Conservation (phyloP, 2,888 invertebrate species). For the Melolontha melolontha region DNA sequence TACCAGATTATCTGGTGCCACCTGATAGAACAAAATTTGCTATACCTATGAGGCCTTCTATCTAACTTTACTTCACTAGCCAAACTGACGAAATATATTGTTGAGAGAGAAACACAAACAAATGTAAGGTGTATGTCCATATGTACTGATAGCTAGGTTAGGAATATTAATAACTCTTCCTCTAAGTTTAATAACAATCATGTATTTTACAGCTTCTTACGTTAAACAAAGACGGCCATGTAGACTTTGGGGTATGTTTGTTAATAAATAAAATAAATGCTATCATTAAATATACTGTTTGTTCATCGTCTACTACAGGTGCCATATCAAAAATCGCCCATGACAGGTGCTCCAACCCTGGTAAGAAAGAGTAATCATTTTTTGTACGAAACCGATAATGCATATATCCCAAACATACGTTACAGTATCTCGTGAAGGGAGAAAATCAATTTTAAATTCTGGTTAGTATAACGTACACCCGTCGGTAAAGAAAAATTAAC, state of each 20-base stretch:
- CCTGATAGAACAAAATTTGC: too few relatives aligned
- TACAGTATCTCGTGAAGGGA: conserved; percentile 1
- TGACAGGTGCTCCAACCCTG: conserved; percentile 2
- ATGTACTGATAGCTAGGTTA: too few relatives aligned
- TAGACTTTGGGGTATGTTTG: conserved; percentile 17
- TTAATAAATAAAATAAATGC: neutral
- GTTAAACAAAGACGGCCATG: neutral
- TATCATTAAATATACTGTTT: neutral
- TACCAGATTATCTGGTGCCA: too few relatives aligned
- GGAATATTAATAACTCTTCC: neutral
- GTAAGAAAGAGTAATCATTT: neutral
- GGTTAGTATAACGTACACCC: neutral
- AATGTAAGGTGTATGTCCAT: too few relatives aligned
- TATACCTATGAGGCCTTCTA: too few relatives aligned
- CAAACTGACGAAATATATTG: too few relatives aligned
- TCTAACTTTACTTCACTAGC: too few relatives aligned
- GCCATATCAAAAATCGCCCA: conserved; percentile 9
- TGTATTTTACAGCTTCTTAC: conserved; percentile 2
- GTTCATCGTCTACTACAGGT: neutral
- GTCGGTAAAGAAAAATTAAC: too few relatives aligned
- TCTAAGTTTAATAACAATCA: neutral
- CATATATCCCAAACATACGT: neutral
- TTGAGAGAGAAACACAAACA: too few relatives aligned
- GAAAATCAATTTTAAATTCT: neutral
- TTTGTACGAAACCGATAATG: neutral